A percentile compares a stretch with the other conserved stretches of the same genome.
These are phyloP conservation scores for Harpalus rufipes DNA, from an alignment of 2,888 invertebrate genomes.

Conservation along the genomic window DNA sequence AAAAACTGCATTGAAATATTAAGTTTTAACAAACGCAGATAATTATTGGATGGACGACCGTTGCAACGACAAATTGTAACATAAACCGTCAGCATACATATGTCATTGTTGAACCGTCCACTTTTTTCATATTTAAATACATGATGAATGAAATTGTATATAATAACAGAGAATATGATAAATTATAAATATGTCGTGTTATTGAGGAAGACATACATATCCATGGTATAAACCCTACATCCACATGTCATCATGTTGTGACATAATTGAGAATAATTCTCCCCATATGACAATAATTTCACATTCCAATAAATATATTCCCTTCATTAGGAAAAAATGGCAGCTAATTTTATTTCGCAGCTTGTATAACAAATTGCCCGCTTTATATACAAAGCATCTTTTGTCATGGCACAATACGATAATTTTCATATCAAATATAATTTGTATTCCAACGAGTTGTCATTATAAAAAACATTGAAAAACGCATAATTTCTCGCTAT, in stretches of 20 bases:
- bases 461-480: conserved; percentile 52
- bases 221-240: neutral
- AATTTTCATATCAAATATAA: conserved; percentile 64
- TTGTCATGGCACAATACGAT: conserved; percentile 54
- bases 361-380: conserved; percentile 48
- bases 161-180: neutral
- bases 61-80: too few species aligned
- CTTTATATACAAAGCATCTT: conserved; percentile 48
- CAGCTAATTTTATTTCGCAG: conserved; percentile 53
- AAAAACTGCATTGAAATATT: too few species aligned
- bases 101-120: too few species aligned
- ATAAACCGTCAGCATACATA: too few species aligned
- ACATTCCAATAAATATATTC: conserved; percentile 47
- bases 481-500: conserved; percentile 57
- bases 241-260: conserved; percentile 11
- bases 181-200: neutral
- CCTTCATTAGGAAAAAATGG: conserved; percentile 42
- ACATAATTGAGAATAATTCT: conserved; percentile 33
- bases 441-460: conserved; percentile 59
- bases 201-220: neutral
- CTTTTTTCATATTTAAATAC: too few species aligned
- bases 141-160: neutral
- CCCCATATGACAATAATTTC: conserved; percentile 43
- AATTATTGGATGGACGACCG: too few species aligned
- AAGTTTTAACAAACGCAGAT: too few species aligned